Conservation (phyloP, 2,113 vertebrate genomes). For the Leptosomus discolor region DNA sequence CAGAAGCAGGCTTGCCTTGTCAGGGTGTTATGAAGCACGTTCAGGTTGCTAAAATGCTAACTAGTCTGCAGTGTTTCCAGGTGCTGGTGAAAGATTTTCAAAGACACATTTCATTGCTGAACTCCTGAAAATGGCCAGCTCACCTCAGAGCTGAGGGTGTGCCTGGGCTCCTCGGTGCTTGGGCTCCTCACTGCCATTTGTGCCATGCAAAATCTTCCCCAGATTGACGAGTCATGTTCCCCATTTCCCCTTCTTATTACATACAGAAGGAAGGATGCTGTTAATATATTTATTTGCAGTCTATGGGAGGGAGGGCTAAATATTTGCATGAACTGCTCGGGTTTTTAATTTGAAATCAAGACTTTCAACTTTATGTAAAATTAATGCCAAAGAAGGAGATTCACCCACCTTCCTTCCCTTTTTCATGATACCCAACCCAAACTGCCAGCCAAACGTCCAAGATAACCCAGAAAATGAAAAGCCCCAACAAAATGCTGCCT, state of each 20-base stretch:
- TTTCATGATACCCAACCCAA: background rate
- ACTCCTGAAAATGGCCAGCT: background rate
- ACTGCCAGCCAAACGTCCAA: background rate
- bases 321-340: background rate
- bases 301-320: background rate
- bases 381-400: background rate
- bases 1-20: background rate
- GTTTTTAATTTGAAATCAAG: background rate
- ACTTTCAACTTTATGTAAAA: background rate
- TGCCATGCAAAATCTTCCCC: background rate
- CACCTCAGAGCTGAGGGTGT: background rate
- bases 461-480: background rate
- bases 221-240: background rate
- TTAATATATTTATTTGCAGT: background rate
- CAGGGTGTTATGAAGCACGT: background rate
- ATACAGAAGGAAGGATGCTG: background rate
- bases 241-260: background rate
- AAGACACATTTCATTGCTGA: background rate
- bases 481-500: background rate
- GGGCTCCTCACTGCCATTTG: background rate
- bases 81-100: background rate
- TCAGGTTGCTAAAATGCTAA: background rate
- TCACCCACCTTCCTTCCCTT: background rate
- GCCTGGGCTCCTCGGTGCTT: background rate
- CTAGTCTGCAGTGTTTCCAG: background rate